Evolutionary conservation across 2,113 vertebrate genomes (phyloP).

Genomic region (Seriola rivoliana): DNA sequence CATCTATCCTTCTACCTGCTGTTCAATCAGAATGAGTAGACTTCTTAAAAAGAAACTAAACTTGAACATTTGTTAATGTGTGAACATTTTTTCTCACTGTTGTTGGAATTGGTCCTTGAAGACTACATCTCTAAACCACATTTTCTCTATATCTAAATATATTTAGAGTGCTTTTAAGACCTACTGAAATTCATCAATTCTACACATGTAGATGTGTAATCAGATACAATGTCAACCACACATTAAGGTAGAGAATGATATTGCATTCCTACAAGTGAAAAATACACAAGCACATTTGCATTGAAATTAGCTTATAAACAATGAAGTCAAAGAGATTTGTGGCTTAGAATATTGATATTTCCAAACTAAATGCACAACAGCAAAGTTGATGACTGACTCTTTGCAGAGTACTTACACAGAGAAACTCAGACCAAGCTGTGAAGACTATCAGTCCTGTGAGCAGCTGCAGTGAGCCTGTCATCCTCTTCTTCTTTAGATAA

Average conservation of each 20-base stretch:
- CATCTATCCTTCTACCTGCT: too few relatives aligned
- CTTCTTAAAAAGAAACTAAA: too few relatives aligned
- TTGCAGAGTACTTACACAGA: conserved; percentile 55
- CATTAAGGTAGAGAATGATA: background rate
- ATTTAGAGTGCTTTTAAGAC: background rate
- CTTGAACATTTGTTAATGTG: background rate
- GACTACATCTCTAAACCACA: too few relatives aligned
- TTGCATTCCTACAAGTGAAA: background rate
- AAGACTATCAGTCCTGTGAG: conserved; percentile 50
- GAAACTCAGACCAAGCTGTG: conserved; percentile 3
- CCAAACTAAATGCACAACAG: too few relatives aligned
- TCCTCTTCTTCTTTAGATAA: conserved; percentile 19
- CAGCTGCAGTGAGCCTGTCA: conserved; percentile 28
- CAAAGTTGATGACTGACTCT: background rate
- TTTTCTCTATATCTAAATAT: too few relatives aligned
- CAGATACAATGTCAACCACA: background rate
- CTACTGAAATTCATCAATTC: background rate
- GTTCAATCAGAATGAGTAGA: too few relatives aligned
- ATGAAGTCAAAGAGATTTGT: background rate
- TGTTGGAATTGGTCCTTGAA: background rate
- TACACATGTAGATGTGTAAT: background rate
- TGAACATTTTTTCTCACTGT: background rate
- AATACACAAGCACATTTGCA: background rate
- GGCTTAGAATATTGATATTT: background rate
- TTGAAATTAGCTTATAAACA: background rate